These are phyloP conservation scores for Drosophila subquinaria DNA, from an alignment of 2,888 invertebrate genomes.

Conservation along the genomic window DNA sequence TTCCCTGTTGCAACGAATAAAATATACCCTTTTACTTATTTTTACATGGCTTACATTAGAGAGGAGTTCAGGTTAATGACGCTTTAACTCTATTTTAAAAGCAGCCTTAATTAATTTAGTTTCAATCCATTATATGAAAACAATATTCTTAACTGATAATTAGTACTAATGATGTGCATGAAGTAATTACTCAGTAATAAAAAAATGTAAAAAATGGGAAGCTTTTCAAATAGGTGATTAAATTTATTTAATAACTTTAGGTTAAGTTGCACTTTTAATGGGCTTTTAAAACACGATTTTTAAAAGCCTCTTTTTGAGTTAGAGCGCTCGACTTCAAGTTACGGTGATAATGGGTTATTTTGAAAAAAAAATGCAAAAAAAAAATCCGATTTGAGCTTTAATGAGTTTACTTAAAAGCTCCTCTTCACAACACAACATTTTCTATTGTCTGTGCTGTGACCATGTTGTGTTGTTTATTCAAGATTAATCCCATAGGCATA, in stretches of 20 bases:
- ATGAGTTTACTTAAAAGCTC: not conserved
- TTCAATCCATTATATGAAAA: not conserved
- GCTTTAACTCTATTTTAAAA: not conserved
- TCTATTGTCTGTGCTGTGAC: not conserved
- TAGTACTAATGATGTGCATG: not conserved
- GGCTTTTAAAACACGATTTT: not conserved
- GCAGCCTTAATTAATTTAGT: not conserved
- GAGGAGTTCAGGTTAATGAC: not conserved
- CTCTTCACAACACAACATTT: not conserved
- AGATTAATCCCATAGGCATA: not conserved
- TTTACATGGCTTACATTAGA: not conserved
- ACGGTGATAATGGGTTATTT: too few species aligned
- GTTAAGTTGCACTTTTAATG: not conserved
- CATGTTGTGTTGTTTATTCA: not conserved
- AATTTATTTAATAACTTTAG: not conserved
- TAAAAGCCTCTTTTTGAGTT: not conserved
- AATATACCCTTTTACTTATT: too few species aligned
- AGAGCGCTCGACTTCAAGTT: too few species aligned
- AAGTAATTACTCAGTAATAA: not conserved
- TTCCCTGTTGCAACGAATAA: too few species aligned
- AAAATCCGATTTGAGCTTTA: too few species aligned
- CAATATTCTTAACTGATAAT: not conserved
- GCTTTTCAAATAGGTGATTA: not conserved
- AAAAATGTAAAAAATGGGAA: not conserved
- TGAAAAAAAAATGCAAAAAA: too few species aligned